Evolutionary conservation across 2,888 invertebrate genomes (phyloP).

Genomic region (Lypha dubia): DNA sequence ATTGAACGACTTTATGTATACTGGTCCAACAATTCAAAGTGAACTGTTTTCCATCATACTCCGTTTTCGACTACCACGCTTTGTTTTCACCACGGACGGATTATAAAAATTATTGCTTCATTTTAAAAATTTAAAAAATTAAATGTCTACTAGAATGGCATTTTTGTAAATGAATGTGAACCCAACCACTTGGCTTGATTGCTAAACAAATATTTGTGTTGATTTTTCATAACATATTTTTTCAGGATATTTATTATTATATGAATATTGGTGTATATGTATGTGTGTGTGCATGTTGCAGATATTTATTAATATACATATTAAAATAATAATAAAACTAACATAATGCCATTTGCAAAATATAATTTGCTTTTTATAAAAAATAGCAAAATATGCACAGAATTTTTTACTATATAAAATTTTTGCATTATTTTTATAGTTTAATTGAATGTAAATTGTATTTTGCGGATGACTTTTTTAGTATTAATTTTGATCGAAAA

Average conservation of each 20-base stretch:
- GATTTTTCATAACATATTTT: neutral
- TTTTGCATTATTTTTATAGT: slow-evolving; percentile 39
- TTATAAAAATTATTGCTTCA: no score
- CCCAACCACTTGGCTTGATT: neutral
- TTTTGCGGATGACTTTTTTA: neutral
- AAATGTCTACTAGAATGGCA: no score
- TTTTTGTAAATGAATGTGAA: no score
- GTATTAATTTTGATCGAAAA: slow-evolving; percentile 1
- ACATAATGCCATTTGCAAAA: neutral
- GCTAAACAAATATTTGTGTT: slow-evolving; percentile 12
- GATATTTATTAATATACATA: no score
- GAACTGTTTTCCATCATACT: no score
- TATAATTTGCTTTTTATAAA: slow-evolving; percentile 1
- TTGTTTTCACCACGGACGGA: no score
- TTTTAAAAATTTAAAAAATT: no score
- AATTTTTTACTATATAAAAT: neutral
- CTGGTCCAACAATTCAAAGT: no score
- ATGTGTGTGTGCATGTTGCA: no score
- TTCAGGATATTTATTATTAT: neutral
- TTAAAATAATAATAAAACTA: neutral
- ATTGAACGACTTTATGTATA: no score
- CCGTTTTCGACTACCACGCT: no score
- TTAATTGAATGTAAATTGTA: slow-evolving; percentile 31
- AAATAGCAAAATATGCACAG: neutral
- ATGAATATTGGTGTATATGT: neutral